Percentiles rank a stretch among this genome's conserved stretches.
phyloP scores from a whole-genome alignment of 2,888 invertebrate species.

The Tipula confusa region DNA sequence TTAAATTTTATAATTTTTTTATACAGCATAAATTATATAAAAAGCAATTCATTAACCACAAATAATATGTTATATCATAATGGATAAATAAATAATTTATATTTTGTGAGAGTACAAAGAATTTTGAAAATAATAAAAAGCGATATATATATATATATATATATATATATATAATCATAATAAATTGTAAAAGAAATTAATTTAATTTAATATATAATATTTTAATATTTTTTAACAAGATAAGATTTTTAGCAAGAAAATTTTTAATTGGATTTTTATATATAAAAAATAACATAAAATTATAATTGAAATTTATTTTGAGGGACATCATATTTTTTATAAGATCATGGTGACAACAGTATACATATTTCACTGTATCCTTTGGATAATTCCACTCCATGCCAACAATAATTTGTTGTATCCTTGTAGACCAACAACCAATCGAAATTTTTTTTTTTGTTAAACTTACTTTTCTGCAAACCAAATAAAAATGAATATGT shows the following conservation, averaged over 20 bases:
- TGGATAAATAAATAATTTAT: not conserved
- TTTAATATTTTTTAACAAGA: slow-evolving; percentile 1
- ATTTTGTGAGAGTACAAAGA: not conserved
- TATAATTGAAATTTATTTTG: not conserved
- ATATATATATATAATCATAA: too few relatives aligned
- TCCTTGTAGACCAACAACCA: too few relatives aligned
- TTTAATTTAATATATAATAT: not conserved
- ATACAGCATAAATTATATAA: not conserved
- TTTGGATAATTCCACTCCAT: too few relatives aligned
- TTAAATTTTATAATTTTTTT: not conserved
- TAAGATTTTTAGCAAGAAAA: not conserved
- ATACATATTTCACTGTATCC: too few relatives aligned
- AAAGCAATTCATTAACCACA: slow-evolving; percentile 20
- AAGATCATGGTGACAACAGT: too few relatives aligned
- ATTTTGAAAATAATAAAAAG: not conserved
- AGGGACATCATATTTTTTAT: not conserved
- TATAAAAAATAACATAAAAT: not conserved
- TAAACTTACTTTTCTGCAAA: too few relatives aligned
- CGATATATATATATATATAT: too few relatives aligned
- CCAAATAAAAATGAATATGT: too few relatives aligned
- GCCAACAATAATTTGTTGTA: too few relatives aligned
- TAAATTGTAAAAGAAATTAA: not conserved
- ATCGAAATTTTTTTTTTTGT: too few relatives aligned
- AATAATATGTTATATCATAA: not conserved
- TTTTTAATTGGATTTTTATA: not conserved